Evolutionary conservation across 2,888 invertebrate species (phyloP), one percentile per base, ranked within the genome.

Genomic region (Priocnemis perturbator): DNA sequence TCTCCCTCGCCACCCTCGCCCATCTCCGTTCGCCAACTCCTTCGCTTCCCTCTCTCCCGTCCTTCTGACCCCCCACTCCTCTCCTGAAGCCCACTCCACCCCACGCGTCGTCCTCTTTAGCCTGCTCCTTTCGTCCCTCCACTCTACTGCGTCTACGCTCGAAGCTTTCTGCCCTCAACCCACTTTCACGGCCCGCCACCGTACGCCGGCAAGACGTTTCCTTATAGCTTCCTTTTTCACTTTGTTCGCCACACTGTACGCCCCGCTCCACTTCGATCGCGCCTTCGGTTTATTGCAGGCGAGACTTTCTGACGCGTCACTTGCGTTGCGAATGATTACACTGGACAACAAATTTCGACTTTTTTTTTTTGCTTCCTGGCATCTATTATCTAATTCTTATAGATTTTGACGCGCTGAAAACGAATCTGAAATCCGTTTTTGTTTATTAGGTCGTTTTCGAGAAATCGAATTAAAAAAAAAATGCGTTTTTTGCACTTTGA

Each of bases 221-320:
- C 61, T 19, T 55, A n/a, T 14, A 20, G 44, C 60, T 53, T 58
- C 50, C 61, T 71, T 65, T 71, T 64, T 62, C 67, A 26, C 52
- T 66, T 67, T 65, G 64, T 64, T 50, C 60, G 64, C 47, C 55
- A 0, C 21, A 53, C 23, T 30, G 60, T 9, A 37, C 37, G 37
- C 2, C 37, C 11, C 7, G 7, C 37, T n/a, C n/a, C 37, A 11
- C 11, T 11, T 37, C 37, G 37, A 37, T 37, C 11, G 11, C 37
- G 7, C 14, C 4, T 11, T 37, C 7, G 7, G 4, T 37, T 37
- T 37, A 37, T 37, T 37, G 37, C 37, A 9, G 11, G 11, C 37
- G 11, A 11, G 37, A 37, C 47, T 47, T 7, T 47, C 7, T 47
- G 9, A 15, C 3, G n/a, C n/a, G n/a, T n/a, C n/a, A n/a, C n/a